A percentile compares a stretch with the other conserved stretches of the same genome.
Conservation (phyloP, 1,140 invertebrate species). For the Bombyx mandarina region DNA sequence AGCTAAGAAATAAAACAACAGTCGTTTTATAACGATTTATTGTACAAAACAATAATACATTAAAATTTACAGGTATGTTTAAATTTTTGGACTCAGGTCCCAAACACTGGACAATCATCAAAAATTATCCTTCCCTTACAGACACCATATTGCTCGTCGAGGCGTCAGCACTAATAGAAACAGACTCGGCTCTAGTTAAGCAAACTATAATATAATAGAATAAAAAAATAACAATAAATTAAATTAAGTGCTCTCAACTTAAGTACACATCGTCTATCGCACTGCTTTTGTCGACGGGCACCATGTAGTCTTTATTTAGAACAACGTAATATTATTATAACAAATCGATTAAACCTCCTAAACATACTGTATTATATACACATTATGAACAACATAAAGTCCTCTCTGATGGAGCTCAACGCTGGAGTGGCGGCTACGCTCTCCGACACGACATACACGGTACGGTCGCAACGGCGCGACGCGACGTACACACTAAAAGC, state of each 20-base stretch:
- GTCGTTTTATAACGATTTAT: constrained; percentile 72
- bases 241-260: constrained; percentile 68
- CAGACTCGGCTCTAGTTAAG: constrained; percentile 65
- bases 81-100: constrained; percentile 68
- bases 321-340: constrained; percentile 58
- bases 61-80: constrained; percentile 74
- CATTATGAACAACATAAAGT: constrained; percentile 62
- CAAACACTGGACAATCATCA: constrained; percentile 66
- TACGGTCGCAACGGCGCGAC: constrained; percentile 8
- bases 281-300: constrained; percentile 69
- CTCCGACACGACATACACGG: constrained; percentile 1
- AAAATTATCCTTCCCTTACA: constrained; percentile 61
- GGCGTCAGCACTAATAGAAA: constrained; percentile 67
- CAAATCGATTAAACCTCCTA: constrained; percentile 69
- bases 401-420: constrained; percentile 49
- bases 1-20: constrained; percentile 35
- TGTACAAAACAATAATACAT: constrained; percentile 74
- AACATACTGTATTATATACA: constrained; percentile 69
- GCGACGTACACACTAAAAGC: constrained; percentile 37
- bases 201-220: constrained; percentile 65
- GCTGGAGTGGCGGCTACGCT: constrained; percentile 16
- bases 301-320: constrained; percentile 68
- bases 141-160: constrained; percentile 70
- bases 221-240: constrained; percentile 70
- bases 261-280: constrained; percentile 69